Conservation (phyloP, 2,888 invertebrate species). For the Mythimna vitellina region DNA sequence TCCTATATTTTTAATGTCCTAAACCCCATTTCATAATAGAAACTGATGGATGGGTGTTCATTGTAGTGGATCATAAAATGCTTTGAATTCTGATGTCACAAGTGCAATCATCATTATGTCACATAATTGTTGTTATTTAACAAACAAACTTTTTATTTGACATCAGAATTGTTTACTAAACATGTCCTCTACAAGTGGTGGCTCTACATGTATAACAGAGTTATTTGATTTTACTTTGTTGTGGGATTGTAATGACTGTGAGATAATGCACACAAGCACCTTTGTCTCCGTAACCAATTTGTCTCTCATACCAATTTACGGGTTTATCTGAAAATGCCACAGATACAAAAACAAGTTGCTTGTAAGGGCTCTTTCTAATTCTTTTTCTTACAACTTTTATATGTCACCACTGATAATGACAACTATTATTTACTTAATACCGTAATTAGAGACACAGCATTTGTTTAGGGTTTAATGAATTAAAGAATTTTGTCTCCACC, state of each 20-base stretch:
- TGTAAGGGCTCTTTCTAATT: no score
- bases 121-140: slow-evolving; percentile 27
- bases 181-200: background rate
- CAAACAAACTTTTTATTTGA: slow-evolving; percentile 1
- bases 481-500: background rate
- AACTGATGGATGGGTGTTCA: background rate
- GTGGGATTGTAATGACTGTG: no score
- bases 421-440: background rate
- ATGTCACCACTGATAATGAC: background rate
- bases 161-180: slow-evolving; percentile 34
- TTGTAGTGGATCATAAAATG: background rate
- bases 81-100: slow-evolving; percentile 36
- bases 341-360: no score
- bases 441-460: no score
- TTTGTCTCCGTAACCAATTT: no score
- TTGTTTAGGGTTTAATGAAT: no score
- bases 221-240: background rate
- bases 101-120: slow-evolving; percentile 30
- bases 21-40: background rate
- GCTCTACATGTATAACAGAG: background rate
- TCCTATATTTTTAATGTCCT: background rate
- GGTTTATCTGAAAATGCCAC: no score
- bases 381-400: background rate
- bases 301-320: no score
- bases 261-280: no score